These are phyloP conservation scores for Sebastes oblongus DNA, from an alignment of 2,797 vertebrate species.

Conservation along the genomic window DNA sequence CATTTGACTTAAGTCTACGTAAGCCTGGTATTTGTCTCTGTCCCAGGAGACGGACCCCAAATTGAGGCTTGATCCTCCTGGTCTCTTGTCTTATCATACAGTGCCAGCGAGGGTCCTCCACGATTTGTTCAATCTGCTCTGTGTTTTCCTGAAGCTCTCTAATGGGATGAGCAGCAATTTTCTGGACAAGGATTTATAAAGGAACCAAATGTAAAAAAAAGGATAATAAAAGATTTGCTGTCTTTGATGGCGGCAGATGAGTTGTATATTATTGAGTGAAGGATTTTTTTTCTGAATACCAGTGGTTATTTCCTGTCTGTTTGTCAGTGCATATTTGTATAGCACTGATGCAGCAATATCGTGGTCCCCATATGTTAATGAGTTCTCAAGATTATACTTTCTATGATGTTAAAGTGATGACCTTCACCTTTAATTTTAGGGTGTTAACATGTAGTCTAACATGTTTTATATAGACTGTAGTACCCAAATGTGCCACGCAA, in stretches of 20 bases:
- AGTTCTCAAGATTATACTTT: constrained; percentile 8
- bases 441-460: not conserved
- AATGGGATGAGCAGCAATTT: constrained; percentile 69
- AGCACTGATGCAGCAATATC: not conserved
- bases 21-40: constrained; percentile 73
- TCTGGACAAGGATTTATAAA: constrained; percentile 55
- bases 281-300: not conserved
- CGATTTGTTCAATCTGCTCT: constrained; percentile 66
- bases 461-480: not conserved
- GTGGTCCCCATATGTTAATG: constrained; percentile 2
- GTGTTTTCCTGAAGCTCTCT: constrained; percentile 50
- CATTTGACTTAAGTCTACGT: constrained; percentile 66
- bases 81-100: constrained; percentile 36
- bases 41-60: constrained; percentile 65
- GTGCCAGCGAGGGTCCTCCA: not conserved
- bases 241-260: constrained; percentile 6
- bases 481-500: not conserved
- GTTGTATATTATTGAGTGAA: not conserved
- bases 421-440: not conserved
- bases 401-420: not conserved
- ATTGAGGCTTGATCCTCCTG: constrained; percentile 68
- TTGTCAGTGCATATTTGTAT: not conserved
- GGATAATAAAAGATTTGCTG: constrained; percentile 41
- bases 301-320: not conserved
- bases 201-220: constrained; percentile 46